A percentile compares a stretch with the other conserved stretches of the same genome.
phyloP scores from a whole-genome alignment of 2,797 vertebrate species.

The Gallirallus australis region DNA sequence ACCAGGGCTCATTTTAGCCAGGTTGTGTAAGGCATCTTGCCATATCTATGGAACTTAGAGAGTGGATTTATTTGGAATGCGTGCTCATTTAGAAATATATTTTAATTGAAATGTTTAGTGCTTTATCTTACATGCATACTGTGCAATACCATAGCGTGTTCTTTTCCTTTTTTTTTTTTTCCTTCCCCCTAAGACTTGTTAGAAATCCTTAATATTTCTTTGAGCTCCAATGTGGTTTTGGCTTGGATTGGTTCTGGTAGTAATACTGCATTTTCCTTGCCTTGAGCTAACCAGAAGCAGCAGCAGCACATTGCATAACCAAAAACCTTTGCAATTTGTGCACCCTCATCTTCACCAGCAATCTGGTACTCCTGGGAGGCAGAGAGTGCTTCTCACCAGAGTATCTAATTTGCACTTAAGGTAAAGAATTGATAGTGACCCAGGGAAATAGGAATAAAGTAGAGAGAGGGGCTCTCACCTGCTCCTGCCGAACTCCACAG shows the following conservation, averaged over 20 bases:
- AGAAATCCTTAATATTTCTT: neutral
- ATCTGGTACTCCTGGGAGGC: neutral
- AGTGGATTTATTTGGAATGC: conserved; percentile 32
- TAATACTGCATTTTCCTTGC: conserved; percentile 5
- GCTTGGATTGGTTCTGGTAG: conserved; percentile 9
- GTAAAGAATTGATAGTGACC: neutral
- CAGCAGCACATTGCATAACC: conserved; percentile 31
- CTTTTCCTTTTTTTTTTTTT: neutral
- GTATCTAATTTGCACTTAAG: conserved; percentile 50
- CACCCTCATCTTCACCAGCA: conserved; percentile 5
- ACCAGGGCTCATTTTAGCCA: conserved; percentile 35
- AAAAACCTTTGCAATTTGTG: neutral
- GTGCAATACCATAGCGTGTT: conserved; percentile 69
- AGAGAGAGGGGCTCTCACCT: neutral
- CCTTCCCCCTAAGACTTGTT: neutral
- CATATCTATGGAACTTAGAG: neutral
- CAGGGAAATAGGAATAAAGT: neutral
- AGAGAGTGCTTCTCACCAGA: neutral
- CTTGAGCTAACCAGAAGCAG: conserved; percentile 49
- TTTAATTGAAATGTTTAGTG: conserved; percentile 62
- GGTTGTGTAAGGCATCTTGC: conserved; percentile 4
- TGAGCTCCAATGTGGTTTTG: neutral
- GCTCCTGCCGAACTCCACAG: neutral
- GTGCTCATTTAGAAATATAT: conserved; percentile 63
- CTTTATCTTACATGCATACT: conserved; percentile 53